Percentiles rank a stretch among this genome's conserved stretches.
Conservation (phyloP, 1,140 invertebrate genomes). For the Drosophila athabasca region DNA sequence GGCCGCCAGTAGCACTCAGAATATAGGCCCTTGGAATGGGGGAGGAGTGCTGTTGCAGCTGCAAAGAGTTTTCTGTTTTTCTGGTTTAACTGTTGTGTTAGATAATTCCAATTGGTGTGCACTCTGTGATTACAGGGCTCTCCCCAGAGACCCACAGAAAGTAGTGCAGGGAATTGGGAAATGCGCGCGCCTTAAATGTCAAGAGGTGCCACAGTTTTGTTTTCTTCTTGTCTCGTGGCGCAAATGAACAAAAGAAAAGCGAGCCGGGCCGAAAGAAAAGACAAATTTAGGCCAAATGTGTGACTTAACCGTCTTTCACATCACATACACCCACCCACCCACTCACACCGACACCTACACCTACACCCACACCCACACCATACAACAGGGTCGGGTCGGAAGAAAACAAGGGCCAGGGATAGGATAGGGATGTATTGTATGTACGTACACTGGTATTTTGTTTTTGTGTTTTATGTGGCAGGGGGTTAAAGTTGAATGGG, state of each 20-base stretch:
- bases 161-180: constrained; percentile 74
- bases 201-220: constrained; percentile 74
- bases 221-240: constrained; percentile 68
- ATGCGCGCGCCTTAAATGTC: constrained; percentile 68
- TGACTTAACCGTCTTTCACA: constrained; percentile 80
- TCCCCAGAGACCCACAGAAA: constrained; percentile 57
- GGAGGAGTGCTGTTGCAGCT: constrained; percentile 48
- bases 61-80: constrained; percentile 19
- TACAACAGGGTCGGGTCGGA: constrained; percentile 16
- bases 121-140: constrained; percentile 40
- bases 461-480: constrained; percentile 68
- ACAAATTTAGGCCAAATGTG: constrained; percentile 81
- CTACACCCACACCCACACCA: constrained; percentile 23
- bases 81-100: constrained; percentile 45
- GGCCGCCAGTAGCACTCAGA: constrained; percentile 46
- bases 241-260: constrained; percentile 76
- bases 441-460: constrained; percentile 17
- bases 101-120: constrained; percentile 61
- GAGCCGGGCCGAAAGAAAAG: constrained; percentile 56
- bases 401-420: constrained; percentile 39
- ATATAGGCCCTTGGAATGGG: constrained; percentile 53
- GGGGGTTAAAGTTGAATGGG: constrained; percentile 76
- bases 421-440: too few species aligned
- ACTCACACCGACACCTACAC: constrained; percentile 27
- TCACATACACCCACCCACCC: constrained; percentile 34